Evolutionary conservation across 2,113 vertebrate genomes (phyloP).

Genomic region (Apodemus speciosus): DNA sequence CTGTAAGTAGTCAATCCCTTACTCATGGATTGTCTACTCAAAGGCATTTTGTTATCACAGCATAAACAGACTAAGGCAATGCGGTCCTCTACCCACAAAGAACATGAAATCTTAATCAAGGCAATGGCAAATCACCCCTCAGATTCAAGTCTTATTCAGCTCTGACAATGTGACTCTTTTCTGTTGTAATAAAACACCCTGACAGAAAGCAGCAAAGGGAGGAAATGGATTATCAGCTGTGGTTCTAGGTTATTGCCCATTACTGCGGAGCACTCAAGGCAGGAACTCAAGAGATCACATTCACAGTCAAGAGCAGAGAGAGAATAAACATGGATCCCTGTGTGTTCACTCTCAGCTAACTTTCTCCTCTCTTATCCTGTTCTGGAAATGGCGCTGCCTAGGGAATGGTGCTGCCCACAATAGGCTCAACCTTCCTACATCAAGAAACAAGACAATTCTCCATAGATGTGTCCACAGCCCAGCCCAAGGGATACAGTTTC

Average conservation of each 20-base stretch:
- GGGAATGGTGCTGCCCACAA: background rate
- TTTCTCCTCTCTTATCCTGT: background rate
- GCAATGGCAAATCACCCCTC: background rate
- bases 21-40: background rate
- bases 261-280: too few species aligned
- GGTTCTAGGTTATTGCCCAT: background rate
- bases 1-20: background rate
- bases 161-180: background rate
- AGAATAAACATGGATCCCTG: background rate
- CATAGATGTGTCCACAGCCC: background rate
- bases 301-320: background rate
- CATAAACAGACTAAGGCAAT: background rate
- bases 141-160: constrained; percentile 43
- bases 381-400: background rate
- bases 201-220: background rate
- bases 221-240: background rate
- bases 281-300: background rate
- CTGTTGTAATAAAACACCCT: background rate
- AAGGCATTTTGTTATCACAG: too few species aligned
- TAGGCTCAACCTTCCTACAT: background rate
- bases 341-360: background rate
- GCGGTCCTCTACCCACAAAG: background rate
- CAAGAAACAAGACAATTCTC: background rate
- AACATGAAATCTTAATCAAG: constrained; percentile 16
- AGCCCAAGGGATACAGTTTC: background rate